Percentiles rank a stretch among this genome's conserved stretches.
phyloP scores from a whole-genome alignment of 2,113 vertebrate species.

The Rutilus rutilus region DNA sequence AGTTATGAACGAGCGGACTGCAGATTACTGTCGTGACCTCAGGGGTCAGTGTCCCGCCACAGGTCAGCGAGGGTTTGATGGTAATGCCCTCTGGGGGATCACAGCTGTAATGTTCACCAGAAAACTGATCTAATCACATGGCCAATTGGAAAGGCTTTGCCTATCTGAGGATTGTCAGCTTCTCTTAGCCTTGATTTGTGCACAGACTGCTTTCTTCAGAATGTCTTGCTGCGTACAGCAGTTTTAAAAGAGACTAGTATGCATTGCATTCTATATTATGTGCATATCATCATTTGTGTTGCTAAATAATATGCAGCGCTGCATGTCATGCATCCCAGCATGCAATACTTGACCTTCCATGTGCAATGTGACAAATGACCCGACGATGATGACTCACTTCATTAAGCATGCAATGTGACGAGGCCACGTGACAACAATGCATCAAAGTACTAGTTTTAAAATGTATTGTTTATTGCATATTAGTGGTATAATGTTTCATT shows the following conservation, averaged over 20 bases:
- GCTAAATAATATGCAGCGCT: background rate
- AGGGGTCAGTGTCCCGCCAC: background rate
- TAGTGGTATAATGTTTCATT: background rate
- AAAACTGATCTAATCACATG: background rate
- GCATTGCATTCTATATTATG: background rate
- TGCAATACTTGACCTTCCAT: background rate
- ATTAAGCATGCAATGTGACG: background rate
- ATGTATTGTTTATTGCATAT: background rate
- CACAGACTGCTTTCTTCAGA: background rate
- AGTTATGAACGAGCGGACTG: background rate
- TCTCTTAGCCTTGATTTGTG: constrained; percentile 26
- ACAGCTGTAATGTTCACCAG: constrained; percentile 57
- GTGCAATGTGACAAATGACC: background rate
- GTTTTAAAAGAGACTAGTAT: background rate
- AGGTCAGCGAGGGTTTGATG: constrained; percentile 43
- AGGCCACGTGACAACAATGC: background rate
- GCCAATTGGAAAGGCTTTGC: background rate
- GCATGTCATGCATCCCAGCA: background rate
- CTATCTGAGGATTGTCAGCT: constrained; percentile 20
- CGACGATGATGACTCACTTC: background rate
- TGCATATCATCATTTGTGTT: background rate
- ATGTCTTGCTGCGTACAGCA: background rate
- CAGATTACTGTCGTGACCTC: background rate
- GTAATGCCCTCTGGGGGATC: constrained; percentile 73
- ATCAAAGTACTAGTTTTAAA: background rate